These are phyloP conservation scores for Equus przewalskii DNA, from an alignment of 2,113 vertebrate species.

Conservation along the genomic window DNA sequence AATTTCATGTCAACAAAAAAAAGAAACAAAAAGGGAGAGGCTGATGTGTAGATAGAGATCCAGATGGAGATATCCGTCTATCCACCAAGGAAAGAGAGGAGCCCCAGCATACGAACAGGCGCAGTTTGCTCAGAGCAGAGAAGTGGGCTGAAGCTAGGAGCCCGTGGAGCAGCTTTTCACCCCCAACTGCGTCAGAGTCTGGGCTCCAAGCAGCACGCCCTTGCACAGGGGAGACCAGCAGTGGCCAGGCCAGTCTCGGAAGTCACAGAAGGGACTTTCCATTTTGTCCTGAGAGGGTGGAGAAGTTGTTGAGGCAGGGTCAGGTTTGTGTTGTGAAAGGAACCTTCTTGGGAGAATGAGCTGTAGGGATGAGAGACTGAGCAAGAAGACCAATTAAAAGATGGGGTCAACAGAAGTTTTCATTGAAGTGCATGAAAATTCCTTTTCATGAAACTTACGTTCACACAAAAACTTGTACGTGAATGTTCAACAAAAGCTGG, in stretches of 20 bases:
- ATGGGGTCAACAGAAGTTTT: neutral
- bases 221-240: fast-evolving
- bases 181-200: fast-evolving
- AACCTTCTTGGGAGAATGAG: too few relatives aligned
- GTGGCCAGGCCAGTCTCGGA: neutral
- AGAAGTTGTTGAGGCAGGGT: too few relatives aligned
- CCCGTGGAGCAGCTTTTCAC: too few relatives aligned
- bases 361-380: neutral
- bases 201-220: fast-evolving
- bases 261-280: fast-evolving
- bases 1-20: neutral
- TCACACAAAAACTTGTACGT: neutral
- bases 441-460: neutral
- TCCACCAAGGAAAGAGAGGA: too few relatives aligned
- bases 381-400: neutral
- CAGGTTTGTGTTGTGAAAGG: neutral
- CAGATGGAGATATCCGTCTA: neutral
- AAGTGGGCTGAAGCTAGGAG: neutral
- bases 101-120: fast-evolving
- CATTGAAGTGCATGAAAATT: neutral
- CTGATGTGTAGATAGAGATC: neutral
- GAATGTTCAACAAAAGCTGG: neutral
- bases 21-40: too few relatives aligned
- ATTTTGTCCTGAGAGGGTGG: fast-evolving
- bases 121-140: too few relatives aligned